Evolutionary conservation across 2,113 vertebrate genomes (phyloP), one percentile per base, ranked within the genome.

Genomic region (Telmatochromis sp.): DNA sequence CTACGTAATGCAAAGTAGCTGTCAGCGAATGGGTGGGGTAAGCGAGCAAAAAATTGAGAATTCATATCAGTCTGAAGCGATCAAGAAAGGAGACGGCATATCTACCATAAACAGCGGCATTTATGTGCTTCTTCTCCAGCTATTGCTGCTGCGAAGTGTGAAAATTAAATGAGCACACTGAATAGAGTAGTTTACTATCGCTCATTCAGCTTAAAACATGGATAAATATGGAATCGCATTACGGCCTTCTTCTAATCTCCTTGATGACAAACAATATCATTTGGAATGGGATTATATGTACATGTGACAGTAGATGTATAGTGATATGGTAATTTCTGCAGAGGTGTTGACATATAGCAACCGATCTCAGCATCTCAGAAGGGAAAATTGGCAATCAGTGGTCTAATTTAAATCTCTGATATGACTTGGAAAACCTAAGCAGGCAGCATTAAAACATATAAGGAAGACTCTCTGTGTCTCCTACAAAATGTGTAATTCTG

Each of bases 131-230:
- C 58, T 84, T 49, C 26, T 31, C 53, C 65, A 57, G 83, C 87
- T 35, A 3, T 47, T 40, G 81, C 47, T 12, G 49, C 84, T 49
- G 82, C 33, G n/a, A 86, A 83, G 85, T 89, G 57, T 80, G 85
- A 33, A 80, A 70, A 88, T 86, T 35, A 54, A 90, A 90, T 78
- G 63, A 90, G 65, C 45, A 51, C 55, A 19, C 88, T 89, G 78
- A 12, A 90, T 89, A 79, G 70, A 73, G 51, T 47, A 10, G 78
- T 87, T 88, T 85, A 54, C 31, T 70, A 68, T 80, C 3, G 45
- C 80, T 87, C 57, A 45, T 85, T 79, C 33, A 12, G 14, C 31
- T 51, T 55, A 53, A 65, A 57, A 31, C 83, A n/a, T 23, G 65
- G 33, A 58, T 70, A 60, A 91, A 89, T 58, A 47, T 89, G 47